Base-by-base conservation (phyloP, 2,888 invertebrate genomes). In the Himalopsyche japonica region DNA sequence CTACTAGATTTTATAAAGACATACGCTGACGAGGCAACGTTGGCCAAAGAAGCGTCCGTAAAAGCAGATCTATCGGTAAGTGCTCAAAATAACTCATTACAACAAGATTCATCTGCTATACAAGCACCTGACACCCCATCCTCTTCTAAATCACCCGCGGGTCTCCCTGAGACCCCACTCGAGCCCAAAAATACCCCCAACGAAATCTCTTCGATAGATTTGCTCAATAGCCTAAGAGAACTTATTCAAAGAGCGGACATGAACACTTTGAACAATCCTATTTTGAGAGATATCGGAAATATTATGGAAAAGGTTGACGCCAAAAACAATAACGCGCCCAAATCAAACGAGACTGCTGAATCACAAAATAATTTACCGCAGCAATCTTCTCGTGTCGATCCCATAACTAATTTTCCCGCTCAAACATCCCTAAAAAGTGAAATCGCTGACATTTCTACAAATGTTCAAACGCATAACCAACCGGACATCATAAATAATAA, bases 231-330 rank as follows among this genome's bases (percentile, higher is more conserved):
- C 49, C 81, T 87, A 34, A 79, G 76, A 81, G 82, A 87, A 27
- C 79, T 87, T 10, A 86, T 87, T 43, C 79, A 82, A 82, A 82
- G 84, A 80, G 81, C 83, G 8, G 79, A 86, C 34, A 81, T 64
- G 34, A 27, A 24, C 27, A 81, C 86, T 80, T 37, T 70, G 12
- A 77, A 82, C 48, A 76, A 85, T 43, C 49, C 79, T 6, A 84
- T 87, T 18, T 80, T 87, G 76, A 86, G 85, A 87, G 91, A 91
- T 87, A 89, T 91, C 7, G 91, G 91, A 86, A 89, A 88, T 57
- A 89, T 91, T 0, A 91, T 91, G 79, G 90, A 90, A 1, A 90
- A 89, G 12, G 70, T 70, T 27, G 70, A 70, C 8, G 70, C 24
- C 4, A 70, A 81, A 64, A 85, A 49, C 20, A 77, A 80, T n/a